Conservation (phyloP, 1,140 invertebrate genomes). For the Caenorhabditis remanei region DNA sequence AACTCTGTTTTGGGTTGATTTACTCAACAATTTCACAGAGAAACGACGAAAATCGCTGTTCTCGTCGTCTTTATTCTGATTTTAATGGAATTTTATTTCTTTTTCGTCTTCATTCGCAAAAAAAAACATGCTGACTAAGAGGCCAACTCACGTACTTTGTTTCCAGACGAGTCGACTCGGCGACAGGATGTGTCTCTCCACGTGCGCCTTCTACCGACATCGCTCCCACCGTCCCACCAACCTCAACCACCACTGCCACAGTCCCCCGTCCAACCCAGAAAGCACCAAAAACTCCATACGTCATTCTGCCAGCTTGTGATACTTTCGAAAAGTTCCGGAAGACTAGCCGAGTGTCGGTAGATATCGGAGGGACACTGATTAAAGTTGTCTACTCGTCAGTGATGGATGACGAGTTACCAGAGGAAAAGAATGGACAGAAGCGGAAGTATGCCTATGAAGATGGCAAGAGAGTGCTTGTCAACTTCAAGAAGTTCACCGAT, state of each 20-base stretch:
- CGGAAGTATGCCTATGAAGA: conserved; percentile 47
- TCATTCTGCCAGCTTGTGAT: conserved; percentile 38
- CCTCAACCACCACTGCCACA: not conserved
- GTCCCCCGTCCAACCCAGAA: not conserved
- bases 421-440: conserved; percentile 18
- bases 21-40: too few species aligned
- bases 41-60: too few species aligned
- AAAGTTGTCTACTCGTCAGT: conserved; percentile 44
- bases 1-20: too few species aligned
- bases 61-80: too few species aligned
- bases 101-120: too few species aligned
- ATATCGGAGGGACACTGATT: conserved; percentile 31
- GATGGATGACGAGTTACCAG: conserved; percentile 25
- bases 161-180: conserved; percentile 45
- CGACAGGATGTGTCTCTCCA: conserved; percentile 36
- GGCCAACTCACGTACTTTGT: not conserved
- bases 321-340: conserved; percentile 23
- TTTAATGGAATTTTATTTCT: too few species aligned
- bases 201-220: not conserved
- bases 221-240: not conserved
- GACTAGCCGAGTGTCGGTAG: conserved; percentile 3
- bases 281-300: conserved; percentile 36
- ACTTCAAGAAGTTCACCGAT: conserved; percentile 61
- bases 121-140: too few species aligned
- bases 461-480: conserved; percentile 55